Conservation (phyloP, 2,888 invertebrate species). For the Pharmacophagus antenor region DNA sequence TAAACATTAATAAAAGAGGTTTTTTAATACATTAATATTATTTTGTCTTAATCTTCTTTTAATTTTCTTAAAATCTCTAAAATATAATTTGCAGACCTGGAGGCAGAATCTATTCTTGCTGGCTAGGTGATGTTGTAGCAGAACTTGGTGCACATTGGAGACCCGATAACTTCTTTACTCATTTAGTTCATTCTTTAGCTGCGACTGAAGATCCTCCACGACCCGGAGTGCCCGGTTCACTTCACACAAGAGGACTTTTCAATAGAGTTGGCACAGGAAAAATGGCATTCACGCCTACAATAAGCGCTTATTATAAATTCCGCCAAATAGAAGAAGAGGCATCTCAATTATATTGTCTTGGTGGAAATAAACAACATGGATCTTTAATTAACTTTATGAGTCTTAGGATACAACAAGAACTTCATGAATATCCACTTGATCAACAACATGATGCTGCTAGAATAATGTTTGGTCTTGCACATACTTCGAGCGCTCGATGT, state of each 20-base stretch:
- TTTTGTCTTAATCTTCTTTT: not conserved
- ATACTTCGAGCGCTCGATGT: constrained; percentile 81
- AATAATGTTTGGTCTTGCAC: constrained; percentile 84
- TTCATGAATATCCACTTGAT: constrained; percentile 84
- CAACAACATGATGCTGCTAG: constrained; percentile 85
- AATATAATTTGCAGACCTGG: constrained; percentile 82
- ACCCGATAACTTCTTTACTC: constrained; percentile 67
- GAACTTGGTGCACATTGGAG: constrained; percentile 88
- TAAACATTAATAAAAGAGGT: not conserved
- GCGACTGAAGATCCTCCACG: constrained; percentile 83
- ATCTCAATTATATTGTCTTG: constrained; percentile 80
- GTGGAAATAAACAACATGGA: constrained; percentile 82
- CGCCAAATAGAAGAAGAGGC: constrained; percentile 85
- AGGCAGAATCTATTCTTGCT: constrained; percentile 87
- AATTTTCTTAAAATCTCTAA: constrained; percentile 38
- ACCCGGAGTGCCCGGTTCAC: constrained; percentile 72
- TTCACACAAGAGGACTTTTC: constrained; percentile 80
- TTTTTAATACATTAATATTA: not conserved
- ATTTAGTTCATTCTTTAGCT: constrained; percentile 83
- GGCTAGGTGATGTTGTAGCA: constrained; percentile 87
- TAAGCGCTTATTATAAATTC: constrained; percentile 83
- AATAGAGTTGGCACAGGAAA: constrained; percentile 83
- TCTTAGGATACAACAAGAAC: constrained; percentile 84
- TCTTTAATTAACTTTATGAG: constrained; percentile 84
- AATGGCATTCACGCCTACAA: constrained; percentile 80